These are phyloP conservation scores for Temnothorax curvispinosus DNA, from an alignment of 1,140 invertebrate species.

Conservation along the genomic window DNA sequence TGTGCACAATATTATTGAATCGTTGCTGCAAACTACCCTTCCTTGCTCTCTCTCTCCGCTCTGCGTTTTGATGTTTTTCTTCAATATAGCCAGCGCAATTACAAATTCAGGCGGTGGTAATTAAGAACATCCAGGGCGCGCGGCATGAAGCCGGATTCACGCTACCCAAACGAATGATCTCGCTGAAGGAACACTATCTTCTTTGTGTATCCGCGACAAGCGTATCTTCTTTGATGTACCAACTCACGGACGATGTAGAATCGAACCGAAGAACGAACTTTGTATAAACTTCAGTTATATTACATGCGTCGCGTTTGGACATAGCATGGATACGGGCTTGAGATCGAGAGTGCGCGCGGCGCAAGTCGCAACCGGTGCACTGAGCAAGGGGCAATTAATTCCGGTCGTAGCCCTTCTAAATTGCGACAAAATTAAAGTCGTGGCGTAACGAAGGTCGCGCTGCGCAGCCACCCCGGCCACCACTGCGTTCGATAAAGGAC, in stretches of 20 bases:
- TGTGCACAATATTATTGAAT: not conserved
- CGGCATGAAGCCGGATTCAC: not conserved
- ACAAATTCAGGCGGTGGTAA: slow-evolving; percentile 29
- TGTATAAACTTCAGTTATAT: not conserved
- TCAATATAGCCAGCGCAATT: not conserved
- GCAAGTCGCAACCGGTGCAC: not conserved
- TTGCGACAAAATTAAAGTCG: slow-evolving; percentile 50
- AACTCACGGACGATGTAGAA: not conserved
- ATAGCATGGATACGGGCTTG: not conserved
- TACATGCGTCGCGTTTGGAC: no score
- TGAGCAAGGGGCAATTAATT: slow-evolving; percentile 51
- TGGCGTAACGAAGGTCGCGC: not conserved
- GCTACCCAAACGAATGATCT: not conserved
- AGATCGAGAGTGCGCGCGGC: not conserved
- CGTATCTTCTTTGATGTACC: not conserved
- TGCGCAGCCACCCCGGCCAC: not conserved
- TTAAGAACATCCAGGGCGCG: slow-evolving; percentile 36
- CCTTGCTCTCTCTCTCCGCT: not conserved
- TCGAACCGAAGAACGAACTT: not conserved
- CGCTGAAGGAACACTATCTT: not conserved
- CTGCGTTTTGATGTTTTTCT: not conserved
- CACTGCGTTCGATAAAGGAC: slow-evolving; percentile 26
- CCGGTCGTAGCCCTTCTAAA: slow-evolving; percentile 27
- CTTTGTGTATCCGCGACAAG: not conserved
- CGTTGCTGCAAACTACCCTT: not conserved